These are phyloP conservation scores for Tanytarsus gracilentus DNA, from an alignment of 2,888 invertebrate species.

Conservation along the genomic window DNA sequence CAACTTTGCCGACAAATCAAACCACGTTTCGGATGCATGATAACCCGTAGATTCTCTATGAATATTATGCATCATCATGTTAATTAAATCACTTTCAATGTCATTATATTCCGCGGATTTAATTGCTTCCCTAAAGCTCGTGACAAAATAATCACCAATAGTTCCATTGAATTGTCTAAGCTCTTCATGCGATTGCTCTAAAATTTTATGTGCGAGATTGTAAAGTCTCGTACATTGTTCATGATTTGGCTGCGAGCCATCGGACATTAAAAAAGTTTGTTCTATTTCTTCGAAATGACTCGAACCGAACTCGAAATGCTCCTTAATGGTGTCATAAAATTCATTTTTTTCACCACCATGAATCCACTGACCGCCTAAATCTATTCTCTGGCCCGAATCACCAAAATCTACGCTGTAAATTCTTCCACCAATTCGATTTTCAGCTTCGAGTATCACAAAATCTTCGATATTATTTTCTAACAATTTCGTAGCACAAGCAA, in stretches of 20 bases:
- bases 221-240: background rate
- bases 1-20: constrained; percentile 42
- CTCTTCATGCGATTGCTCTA: background rate
- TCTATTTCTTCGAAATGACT: background rate
- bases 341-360: constrained; percentile 19
- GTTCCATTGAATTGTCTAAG: background rate
- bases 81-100: background rate
- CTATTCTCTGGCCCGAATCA: constrained; percentile 34
- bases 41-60: background rate
- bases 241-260: background rate
- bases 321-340: background rate
- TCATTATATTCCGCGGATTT: background rate
- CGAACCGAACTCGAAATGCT: background rate
- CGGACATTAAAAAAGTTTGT: background rate
- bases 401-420: constrained; percentile 43
- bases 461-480: constrained; percentile 43
- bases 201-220: background rate
- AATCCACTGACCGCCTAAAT: constrained; percentile 18
- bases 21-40: background rate
- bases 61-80: background rate
- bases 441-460: constrained; percentile 46
- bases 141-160: background rate
- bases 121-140: background rate
- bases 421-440: constrained; percentile 46
- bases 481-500: constrained; percentile 48